Evolutionary conservation across 2,888 invertebrate genomes (phyloP).

Genomic region (Phalera bucephala): DNA sequence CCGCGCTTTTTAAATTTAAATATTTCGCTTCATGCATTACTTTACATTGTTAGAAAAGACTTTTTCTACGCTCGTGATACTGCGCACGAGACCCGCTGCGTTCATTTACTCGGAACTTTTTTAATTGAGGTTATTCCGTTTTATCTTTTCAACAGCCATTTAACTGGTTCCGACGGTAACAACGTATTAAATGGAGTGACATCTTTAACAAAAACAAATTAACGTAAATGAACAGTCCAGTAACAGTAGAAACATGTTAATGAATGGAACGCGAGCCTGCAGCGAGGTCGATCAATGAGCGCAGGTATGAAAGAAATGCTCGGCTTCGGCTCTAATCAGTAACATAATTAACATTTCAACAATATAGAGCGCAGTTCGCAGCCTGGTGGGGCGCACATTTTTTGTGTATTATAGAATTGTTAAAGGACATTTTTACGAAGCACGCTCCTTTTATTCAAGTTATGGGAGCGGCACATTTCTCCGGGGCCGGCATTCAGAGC

Average conservation of each 20-base stretch:
- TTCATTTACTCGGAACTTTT: conserved; percentile 29
- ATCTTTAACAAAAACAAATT: conserved; percentile 1
- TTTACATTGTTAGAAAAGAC: conserved; percentile 58
- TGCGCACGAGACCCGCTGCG: conserved; percentile 32
- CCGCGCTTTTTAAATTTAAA: conserved; percentile 68
- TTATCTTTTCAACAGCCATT: conserved; percentile 19
- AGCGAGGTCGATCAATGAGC: not conserved
- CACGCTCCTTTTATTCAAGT: conserved; percentile 35
- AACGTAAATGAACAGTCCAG: not conserved
- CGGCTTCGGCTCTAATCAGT: not conserved
- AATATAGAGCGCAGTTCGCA: conserved; percentile 15
- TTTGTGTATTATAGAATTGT: conserved; percentile 37
- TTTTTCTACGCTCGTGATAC: conserved; percentile 39
- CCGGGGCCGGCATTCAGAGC: conserved; percentile 48
- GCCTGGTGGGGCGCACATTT: conserved; percentile 18
- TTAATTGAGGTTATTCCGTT: conserved; percentile 30
- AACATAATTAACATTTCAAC: conserved; percentile 24
- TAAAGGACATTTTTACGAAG: conserved; percentile 46
- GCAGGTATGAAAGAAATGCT: not conserved
- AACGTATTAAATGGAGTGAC: not conserved
- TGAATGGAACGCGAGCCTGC: not conserved
- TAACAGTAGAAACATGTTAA: not conserved
- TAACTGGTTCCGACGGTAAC: conserved; percentile 1
- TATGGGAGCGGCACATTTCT: conserved; percentile 45
- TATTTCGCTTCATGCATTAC: conserved; percentile 62